A percentile compares a stretch with the other conserved stretches of the same genome.
Conservation (phyloP, 2,113 vertebrate genomes). For the Brachirus orientalis region DNA sequence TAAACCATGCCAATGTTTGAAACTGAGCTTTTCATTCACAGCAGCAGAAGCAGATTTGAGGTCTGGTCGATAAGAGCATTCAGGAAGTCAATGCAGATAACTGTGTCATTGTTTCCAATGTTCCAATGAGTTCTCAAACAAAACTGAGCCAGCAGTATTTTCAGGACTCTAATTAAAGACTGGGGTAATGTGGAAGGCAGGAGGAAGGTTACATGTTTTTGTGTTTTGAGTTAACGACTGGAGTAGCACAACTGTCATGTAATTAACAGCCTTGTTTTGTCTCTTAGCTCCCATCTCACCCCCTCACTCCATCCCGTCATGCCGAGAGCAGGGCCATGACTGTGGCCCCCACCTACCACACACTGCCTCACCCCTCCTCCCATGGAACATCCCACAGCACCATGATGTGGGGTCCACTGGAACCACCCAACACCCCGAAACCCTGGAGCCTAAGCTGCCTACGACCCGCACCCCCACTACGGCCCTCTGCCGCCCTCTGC, state of each 20-base stretch:
- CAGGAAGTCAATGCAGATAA: too few species aligned
- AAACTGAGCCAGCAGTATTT: too few species aligned
- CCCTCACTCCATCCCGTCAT: conserved; percentile 93
- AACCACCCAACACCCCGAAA: conserved; percentile 96
- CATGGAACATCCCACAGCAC: conserved; percentile 93
- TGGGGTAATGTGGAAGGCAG: too few species aligned
- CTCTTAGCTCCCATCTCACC: conserved; percentile 93
- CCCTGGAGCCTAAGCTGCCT: conserved; percentile 99
- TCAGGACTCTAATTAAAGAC: too few species aligned
- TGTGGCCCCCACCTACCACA: conserved; percentile 95
- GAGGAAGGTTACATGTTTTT: neutral
- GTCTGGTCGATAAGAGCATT: too few species aligned
- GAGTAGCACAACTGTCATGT: neutral
- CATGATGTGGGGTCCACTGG: conserved; percentile 96
- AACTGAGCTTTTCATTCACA: too few species aligned
- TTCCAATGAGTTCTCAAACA: too few species aligned
- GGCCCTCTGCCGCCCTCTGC: conserved; percentile 96
- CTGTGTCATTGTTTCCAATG: too few species aligned
- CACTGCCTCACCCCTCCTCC: conserved; percentile 94
- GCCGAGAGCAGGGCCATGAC: conserved; percentile 91
- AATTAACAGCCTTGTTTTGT: neutral
- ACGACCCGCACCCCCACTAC: conserved; percentile 91
- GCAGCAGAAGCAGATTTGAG: too few species aligned
- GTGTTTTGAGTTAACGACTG: neutral
- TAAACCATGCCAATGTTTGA: too few species aligned